Percentiles rank a stretch among this genome's conserved stretches.
These are phyloP conservation scores for Nymphalis polychloros DNA, from an alignment of 2,888 invertebrate genomes.

Conservation along the genomic window DNA sequence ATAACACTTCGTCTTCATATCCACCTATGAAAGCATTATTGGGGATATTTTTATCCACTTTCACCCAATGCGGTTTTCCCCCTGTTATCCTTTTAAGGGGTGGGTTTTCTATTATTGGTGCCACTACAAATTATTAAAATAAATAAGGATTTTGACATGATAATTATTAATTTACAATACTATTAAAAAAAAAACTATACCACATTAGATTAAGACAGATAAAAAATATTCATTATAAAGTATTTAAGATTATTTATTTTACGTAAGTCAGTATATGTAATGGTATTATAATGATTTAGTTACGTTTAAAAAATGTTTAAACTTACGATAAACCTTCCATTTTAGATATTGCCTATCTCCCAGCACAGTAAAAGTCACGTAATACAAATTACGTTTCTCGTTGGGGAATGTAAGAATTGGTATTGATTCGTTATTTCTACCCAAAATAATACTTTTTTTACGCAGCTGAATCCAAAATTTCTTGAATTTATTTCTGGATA, in stretches of 20 bases:
- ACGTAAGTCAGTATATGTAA: no score
- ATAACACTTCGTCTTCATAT: conserved; percentile 69
- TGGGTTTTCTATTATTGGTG: not conserved
- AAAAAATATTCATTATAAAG: no score
- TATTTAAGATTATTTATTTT: no score
- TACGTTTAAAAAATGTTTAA: not conserved
- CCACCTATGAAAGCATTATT: conserved; percentile 86
- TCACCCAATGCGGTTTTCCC: not conserved
- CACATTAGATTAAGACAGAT: no score
- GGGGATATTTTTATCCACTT: conserved; percentile 60
- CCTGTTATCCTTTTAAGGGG: not conserved
- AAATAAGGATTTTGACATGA: not conserved
- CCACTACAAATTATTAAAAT: not conserved
- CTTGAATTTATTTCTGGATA: conserved; percentile 63
- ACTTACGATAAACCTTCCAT: conserved; percentile 59
- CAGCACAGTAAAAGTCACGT: conserved; percentile 41
- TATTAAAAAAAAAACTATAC: no score
- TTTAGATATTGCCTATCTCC: conserved; percentile 27
- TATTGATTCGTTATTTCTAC: conserved; percentile 58
- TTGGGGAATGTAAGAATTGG: conserved; percentile 45
- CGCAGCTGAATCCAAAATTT: conserved; percentile 79
- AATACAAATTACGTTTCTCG: conserved; percentile 45
- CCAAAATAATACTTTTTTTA: conserved; percentile 62
- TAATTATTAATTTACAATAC: no score
- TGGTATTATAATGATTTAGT: no score